Evolutionary conservation across 2,113 vertebrate species (phyloP).

Genomic region (Cyphomyrus discorhynchus): DNA sequence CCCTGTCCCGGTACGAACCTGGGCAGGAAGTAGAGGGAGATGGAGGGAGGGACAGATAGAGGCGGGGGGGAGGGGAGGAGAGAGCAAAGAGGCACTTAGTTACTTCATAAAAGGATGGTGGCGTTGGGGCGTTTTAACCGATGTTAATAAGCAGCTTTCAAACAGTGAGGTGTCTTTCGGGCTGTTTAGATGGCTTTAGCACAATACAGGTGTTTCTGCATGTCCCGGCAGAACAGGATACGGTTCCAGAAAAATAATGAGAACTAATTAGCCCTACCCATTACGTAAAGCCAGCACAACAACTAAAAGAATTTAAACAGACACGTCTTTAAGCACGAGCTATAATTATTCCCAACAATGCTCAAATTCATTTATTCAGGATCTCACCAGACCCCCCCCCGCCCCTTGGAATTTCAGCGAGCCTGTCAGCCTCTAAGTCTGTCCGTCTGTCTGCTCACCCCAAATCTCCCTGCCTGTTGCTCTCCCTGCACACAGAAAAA

Average conservation of each 20-base stretch:
- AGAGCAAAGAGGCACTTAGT: background rate
- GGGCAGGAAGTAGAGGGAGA: conserved; percentile 33
- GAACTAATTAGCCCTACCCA: conserved; percentile 1
- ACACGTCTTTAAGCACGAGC: background rate
- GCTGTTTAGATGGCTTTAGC: background rate
- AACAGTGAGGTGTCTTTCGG: background rate
- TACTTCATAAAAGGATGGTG: background rate
- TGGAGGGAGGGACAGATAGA: background rate
- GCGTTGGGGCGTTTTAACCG: background rate
- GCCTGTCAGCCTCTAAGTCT: background rate
- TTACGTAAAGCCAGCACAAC: background rate
- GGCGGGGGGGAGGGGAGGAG: background rate
- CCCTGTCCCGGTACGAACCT: conserved; percentile 95
- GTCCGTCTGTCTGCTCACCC: background rate
- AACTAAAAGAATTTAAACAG: background rate
- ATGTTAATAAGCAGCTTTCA: background rate
- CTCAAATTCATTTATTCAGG: background rate
- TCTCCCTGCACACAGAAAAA: background rate
- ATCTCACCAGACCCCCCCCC: background rate
- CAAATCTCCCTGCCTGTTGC: background rate
- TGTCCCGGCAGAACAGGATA: background rate
- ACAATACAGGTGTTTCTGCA: background rate
- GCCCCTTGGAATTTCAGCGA: background rate
- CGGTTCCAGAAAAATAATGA: background rate
- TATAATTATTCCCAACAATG: background rate